Base-by-base conservation (phyloP, 1,140 invertebrate genomes). In the Drosophila murphyi region DNA sequence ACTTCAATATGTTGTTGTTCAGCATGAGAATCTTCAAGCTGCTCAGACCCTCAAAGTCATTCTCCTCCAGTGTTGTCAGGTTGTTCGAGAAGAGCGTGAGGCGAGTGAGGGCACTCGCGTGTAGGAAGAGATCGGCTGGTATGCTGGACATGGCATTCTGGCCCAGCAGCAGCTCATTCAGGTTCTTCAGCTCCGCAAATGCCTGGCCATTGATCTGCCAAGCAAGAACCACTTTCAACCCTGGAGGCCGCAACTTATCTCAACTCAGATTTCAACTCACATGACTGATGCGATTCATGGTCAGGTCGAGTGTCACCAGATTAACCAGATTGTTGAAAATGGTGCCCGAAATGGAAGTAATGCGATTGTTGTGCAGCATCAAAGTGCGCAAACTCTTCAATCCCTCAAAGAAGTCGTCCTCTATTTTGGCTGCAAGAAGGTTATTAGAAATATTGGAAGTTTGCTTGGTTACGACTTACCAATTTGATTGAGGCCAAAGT, bases 81-180 rank as follows among this genome's bases (percentile, higher is more conserved):
- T 94, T 93, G 74, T 96, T 96, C 6, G 93, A 93, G 80, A 95
- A 94, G 2, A 96, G 90, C 5, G 94, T 94, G 1, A 96, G 79
- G n/a, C 94, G 93, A 35, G 94, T 93, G 7, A 96, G 85, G 0
- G 92, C 92, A 2, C 71, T 72, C 2, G 93, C 76, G 7, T 93
- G 83, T 3, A 91, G 39, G 65, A 95, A 95, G 0, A 94, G 80
- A 34, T 92, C 91, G 5, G 93, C 92, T 0, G 93, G 90, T 29
- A 96, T 91, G 28, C 86, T 82, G 45, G 93, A 93, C 41, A 96
- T 81, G 3, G 93, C 91, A 77, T 96, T 96, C 62, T 94, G 93
- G 0, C 94, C 94, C 3, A 95, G 72, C 41, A 94, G 93, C 1
- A 96, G 91, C 54, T 95, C 94, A n/a, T 92, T 93, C 0, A 95